Evolutionary conservation across 2,113 vertebrate genomes (phyloP), one percentile per base, ranked within the genome.

Genomic region (Rallus limicola): DNA sequence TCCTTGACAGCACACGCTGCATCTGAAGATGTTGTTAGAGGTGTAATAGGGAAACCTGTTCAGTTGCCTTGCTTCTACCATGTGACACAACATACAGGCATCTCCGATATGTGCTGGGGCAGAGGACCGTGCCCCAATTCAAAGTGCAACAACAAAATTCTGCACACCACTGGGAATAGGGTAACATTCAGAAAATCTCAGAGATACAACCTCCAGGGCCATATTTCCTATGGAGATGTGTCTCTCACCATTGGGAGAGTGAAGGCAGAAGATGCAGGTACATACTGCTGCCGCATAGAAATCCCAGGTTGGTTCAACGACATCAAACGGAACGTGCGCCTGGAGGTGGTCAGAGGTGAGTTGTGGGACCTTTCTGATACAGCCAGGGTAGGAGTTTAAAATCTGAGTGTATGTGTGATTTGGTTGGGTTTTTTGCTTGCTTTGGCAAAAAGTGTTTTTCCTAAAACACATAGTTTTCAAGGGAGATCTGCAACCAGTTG

Each of bases 201-300:
- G 48, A 62, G 81, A 18, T 97, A 97, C 58, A 34, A 2, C 8
- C 92, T 97, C 6, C 13, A 0, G 0, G 86, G 96, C 24, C 5
- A 2, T 1, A 9, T 96, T 11, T 17, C n/a, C 86, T 20, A 3
- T 0, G 98, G 99, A 5, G 90, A 98, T 1, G 96, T 99, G 74
- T 98, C 98, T 31, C 95, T 99, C 71, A 99, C 98, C 0, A 98
- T 98, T 17, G 8, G 31, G 2, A 16, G 69, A 3, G 89, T 86
- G 53, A 15, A 2, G 29, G n/a, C 11, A 67, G 69, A 78, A 16
- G 98, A 99, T 15, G 92, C 84, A 2, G 98, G 98, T 1, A 16
- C 29, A 0, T 99, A 99, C 48, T 98, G 98, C 95, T 99, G 99
- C 93, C 98, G 98, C 0, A 9, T 99, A 9, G 97, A 98, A 86